Percentiles rank a stretch among this genome's conserved stretches.
Evolutionary conservation across 2,113 vertebrate genomes (phyloP).

Genomic region (Lagenorhynchus albirostris): DNA sequence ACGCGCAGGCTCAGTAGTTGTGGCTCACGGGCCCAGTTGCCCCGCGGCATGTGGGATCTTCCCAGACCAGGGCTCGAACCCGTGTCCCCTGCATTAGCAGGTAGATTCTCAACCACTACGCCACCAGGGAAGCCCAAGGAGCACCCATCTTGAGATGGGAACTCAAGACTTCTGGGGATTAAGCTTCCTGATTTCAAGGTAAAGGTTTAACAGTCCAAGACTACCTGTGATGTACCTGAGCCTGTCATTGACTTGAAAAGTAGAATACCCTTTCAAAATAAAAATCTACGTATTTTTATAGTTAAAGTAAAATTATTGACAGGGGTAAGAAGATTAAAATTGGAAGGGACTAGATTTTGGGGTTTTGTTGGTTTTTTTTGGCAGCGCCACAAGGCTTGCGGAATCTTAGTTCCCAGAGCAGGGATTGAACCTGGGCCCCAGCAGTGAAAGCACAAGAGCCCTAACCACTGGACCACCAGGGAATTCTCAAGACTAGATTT

Average conservation of each 20-base stretch:
- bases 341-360: neutral
- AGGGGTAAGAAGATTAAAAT: neutral
- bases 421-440: neutral
- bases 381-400: neutral
- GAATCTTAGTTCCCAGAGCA: neutral
- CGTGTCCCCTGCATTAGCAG: no score
- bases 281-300: neutral
- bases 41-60: no score
- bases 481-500: neutral
- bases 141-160: constrained; percentile 6
- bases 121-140: neutral
- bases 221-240: neutral
- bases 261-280: neutral
- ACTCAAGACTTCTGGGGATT: neutral
- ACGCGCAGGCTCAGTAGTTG: no score
- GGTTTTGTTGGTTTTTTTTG: neutral
- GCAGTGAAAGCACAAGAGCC: neutral
- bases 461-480: neutral
- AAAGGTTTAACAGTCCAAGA: neutral
- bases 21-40: no score
- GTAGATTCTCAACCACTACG: no score
- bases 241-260: neutral
- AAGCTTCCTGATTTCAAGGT: constrained; percentile 40
- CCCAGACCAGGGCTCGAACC: no score
- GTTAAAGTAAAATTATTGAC: neutral